Conservation (phyloP, 2,113 vertebrate species). For the Actenoides lindsayi region DNA sequence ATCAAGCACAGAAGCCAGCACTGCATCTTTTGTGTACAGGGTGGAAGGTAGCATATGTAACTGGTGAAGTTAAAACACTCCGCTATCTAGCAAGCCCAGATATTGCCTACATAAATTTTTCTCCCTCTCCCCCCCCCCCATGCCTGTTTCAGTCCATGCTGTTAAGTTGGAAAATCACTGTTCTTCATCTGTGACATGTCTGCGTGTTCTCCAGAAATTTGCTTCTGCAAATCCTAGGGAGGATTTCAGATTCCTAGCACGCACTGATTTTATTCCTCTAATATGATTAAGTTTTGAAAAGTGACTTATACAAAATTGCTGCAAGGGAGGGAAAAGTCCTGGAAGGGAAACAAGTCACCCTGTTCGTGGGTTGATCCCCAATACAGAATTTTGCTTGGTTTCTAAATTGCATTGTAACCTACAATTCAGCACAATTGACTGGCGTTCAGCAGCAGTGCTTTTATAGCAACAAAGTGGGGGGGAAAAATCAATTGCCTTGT, state of each 20-base stretch:
- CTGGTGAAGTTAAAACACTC: not conserved
- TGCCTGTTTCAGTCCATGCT: not conserved
- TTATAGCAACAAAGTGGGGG: not conserved
- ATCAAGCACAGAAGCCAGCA: not conserved
- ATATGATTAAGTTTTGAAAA: slow-evolving; percentile 11
- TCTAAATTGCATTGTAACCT: not conserved
- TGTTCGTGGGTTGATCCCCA: not conserved
- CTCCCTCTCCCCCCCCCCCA: not conserved
- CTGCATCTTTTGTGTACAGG: not conserved
- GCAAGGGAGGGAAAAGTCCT: not conserved
- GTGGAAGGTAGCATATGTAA: not conserved
- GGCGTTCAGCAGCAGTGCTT: not conserved
- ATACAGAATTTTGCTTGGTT: not conserved
- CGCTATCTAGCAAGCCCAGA: not conserved
- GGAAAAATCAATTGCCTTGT: not conserved
- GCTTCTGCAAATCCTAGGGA: not conserved
- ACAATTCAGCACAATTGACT: not conserved
- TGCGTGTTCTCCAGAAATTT: slow-evolving; percentile 2
- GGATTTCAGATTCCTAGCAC: not conserved
- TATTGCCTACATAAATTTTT: not conserved
- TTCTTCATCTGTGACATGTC: not conserved
- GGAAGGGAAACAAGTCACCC: not conserved
- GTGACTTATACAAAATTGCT: not conserved
- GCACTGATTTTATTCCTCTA: not conserved
- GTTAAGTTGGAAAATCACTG: not conserved